Base-by-base conservation (phyloP, 2,888 invertebrate species). In the Ophion ellenae region DNA sequence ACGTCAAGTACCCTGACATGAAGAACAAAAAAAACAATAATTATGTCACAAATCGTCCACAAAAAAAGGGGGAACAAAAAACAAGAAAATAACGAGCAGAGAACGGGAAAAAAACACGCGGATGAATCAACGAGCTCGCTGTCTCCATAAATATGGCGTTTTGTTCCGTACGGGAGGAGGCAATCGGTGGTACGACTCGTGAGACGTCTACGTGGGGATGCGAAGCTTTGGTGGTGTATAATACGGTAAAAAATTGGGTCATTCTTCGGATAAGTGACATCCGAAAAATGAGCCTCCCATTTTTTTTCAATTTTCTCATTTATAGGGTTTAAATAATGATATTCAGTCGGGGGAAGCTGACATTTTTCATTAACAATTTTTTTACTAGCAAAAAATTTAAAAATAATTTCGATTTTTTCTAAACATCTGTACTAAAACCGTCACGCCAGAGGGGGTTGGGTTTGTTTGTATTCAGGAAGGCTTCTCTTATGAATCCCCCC, bases 61-160 rank as follows among this genome's bases (percentile, higher is more conserved):
- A 6, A 6, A 32, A 6, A 32, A 14, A 66, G 7, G 17, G 6
- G 9, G 17, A 40, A 32, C 32, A 32, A n/a, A 40, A 70, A 66
- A 20, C 5, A 47, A 70, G 40, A 47, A 28, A 53, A 17, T 70
- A 14, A 53, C 53, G 53, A 53, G 5, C 11, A 17, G 17, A 14
- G 2, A 53, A 53, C 1, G 53, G 17, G 53, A 4, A 53, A n/a
- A 14, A 53, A 53, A 2, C 2, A 53, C 14, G 53, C 53, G n/a
- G 70, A 70, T 70, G 28, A 70, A 70, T 70, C 53, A 70, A 70
- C 53, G 53, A 70, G 57, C 36, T 36, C n/a, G 36, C 73, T 32
- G 59, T n/a, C 45, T 81, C 32, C 53, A 36, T 11, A 59, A 73
- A 73, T 53, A 45, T 69, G 67, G 9, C 40, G 17, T 70, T 28